Percentiles rank a stretch among this genome's conserved stretches.
Conservation (phyloP, 1,140 invertebrate genomes). For the Brachionus plicatilis region DNA sequence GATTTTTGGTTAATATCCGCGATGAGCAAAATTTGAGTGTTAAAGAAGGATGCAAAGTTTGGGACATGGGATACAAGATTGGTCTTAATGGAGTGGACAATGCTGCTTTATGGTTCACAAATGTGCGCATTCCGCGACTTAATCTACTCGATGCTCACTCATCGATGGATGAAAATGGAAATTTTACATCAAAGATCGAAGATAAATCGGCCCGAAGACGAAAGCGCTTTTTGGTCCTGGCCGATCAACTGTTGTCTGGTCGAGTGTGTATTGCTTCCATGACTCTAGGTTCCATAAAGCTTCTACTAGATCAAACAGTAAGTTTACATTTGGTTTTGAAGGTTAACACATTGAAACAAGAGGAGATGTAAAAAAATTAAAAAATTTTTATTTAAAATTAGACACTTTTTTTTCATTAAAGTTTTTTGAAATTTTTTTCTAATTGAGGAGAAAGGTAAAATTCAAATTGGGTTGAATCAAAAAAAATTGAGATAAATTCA, state of each 20-base stretch:
- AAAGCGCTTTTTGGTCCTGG: conserved; percentile 51
- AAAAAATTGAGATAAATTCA: too few species aligned
- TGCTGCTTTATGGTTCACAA: conserved; percentile 50
- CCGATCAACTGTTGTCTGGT: conserved; percentile 52
- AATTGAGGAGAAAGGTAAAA: too few species aligned
- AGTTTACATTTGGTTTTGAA: background rate
- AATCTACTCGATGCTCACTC: conserved; percentile 49
- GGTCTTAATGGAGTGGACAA: conserved; percentile 54
- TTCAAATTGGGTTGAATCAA: too few species aligned
- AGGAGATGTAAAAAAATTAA: background rate
- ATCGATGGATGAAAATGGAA: conserved; percentile 46
- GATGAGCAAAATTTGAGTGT: conserved; percentile 43
- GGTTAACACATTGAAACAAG: too few species aligned
- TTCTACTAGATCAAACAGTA: conserved; percentile 16
- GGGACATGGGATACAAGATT: conserved; percentile 55
- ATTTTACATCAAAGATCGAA: conserved; percentile 16
- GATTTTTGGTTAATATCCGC: conserved; percentile 49
- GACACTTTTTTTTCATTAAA: background rate
- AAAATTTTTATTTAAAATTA: too few species aligned
- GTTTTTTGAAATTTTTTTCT: too few species aligned
- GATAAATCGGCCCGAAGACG: conserved; percentile 42
- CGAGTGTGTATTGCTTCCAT: conserved; percentile 52
- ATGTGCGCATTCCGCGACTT: conserved; percentile 49
- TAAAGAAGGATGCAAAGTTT: conserved; percentile 48
- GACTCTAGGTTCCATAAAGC: conserved; percentile 47